Evolutionary conservation across 2,888 invertebrate genomes (phyloP).

Genomic region (Metalampra italica): DNA sequence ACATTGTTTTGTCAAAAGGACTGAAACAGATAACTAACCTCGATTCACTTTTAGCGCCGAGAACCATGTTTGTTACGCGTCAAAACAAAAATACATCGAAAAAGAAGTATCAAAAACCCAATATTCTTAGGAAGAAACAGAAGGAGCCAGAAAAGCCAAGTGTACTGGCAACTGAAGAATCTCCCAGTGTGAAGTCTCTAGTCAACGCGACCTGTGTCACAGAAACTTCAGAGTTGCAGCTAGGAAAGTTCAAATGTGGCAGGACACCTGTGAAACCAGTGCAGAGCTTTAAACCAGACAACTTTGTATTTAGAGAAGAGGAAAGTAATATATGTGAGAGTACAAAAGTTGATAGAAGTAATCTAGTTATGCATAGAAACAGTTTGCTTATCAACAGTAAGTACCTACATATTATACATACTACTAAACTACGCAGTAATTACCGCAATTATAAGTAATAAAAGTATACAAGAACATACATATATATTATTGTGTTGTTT

Average conservation of each 20-base stretch:
- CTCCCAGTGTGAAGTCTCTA: conserved; percentile 23
- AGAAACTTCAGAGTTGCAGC: conserved; percentile 8
- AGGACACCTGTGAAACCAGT: conserved; percentile 6
- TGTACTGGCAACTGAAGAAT: conserved; percentile 24
- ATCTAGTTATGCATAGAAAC: background rate
- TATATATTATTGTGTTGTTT: conserved; percentile 9
- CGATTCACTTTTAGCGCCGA: background rate
- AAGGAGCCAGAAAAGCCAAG: conserved; percentile 29
- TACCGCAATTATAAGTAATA: background rate
- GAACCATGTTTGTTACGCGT: conserved; percentile 55
- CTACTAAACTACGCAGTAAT: too few species aligned
- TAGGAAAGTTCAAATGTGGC: conserved; percentile 2
- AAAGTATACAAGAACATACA: background rate
- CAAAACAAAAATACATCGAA: conserved; percentile 41
- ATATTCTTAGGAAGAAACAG: conserved; percentile 57
- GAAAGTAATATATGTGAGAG: background rate
- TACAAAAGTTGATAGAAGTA: background rate
- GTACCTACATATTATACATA: conserved; percentile 7
- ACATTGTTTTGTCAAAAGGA: too few species aligned
- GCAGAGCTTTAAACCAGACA: conserved; percentile 14
- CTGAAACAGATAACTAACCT: too few species aligned
- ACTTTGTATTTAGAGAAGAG: conserved; percentile 7
- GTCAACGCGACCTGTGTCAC: conserved; percentile 12
- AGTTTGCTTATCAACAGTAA: conserved; percentile 13
- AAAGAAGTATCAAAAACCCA: conserved; percentile 63